These are phyloP conservation scores for Megaceryle maxima DNA, from an alignment of 2,113 vertebrate genomes.

Conservation along the genomic window DNA sequence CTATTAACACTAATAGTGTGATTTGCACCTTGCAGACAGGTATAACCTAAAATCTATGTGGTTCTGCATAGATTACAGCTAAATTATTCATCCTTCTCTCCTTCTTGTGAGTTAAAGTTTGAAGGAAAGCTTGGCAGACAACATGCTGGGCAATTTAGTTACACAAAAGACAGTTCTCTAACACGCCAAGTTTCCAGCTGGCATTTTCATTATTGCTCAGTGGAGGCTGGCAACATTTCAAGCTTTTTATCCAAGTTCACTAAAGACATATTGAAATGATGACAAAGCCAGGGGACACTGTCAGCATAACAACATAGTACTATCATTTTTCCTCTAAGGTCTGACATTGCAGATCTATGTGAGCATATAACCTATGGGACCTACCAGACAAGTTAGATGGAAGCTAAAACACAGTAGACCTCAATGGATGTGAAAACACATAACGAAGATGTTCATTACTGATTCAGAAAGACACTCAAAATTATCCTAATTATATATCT, in stretches of 20 bases:
- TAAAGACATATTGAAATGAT: neutral
- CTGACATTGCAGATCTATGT: rapidly evolving
- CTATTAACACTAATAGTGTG: neutral
- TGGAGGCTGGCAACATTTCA: neutral
- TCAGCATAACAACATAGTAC: neutral
- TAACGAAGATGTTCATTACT: neutral
- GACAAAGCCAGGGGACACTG: neutral
- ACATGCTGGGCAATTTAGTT: neutral
- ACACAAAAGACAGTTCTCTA: neutral
- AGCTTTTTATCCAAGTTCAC: neutral
- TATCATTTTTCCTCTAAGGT: neutral
- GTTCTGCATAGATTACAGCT: neutral
- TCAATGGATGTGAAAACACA: neutral
- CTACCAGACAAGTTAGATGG: neutral
- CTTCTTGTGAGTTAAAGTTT: neutral
- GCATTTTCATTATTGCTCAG: neutral
- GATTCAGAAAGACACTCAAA: neutral
- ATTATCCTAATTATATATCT: neutral
- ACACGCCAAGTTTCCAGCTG: neutral
- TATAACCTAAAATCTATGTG: neutral
- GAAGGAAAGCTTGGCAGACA: neutral
- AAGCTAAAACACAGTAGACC: neutral
- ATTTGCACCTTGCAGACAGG: neutral
- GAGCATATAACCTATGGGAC: rapidly evolving
- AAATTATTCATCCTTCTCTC: neutral